Base-by-base conservation (phyloP, 1,140 invertebrate species). In the Scaptomyza montana region DNA sequence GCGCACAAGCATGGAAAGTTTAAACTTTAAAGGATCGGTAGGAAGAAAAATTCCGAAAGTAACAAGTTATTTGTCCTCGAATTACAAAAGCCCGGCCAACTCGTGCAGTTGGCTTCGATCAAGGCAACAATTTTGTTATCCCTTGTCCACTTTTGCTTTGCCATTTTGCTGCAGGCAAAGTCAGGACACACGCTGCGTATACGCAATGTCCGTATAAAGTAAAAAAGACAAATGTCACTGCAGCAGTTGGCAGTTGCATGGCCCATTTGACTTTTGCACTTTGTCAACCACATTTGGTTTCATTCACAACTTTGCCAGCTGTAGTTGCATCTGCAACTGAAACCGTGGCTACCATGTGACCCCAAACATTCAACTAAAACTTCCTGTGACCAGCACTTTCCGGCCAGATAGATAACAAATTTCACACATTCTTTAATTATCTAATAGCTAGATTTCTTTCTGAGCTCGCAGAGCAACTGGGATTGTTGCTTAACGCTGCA, bases 331-430 rank as follows among this genome's bases (percentile, higher is more conserved):
- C 8, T 49, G n/a, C 4, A 70, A 53, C 36, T 57, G 30, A 9
- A 51, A 49, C 25, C 53, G n/a, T 53, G 21, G n/a, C 7, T 63
- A 10, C 45, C 9, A 41, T 25, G 16, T 19, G 19, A 16, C 49
- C 30, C 10, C n/a, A 54, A 30, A 61, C 66, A 74, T 74, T 69
- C 63, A 74, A 74, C 63, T 63, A 63, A 62, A 74, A 74, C 51
- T 63, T 69, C 69, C 57, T 41, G 60, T 8, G 33, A 36, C 10
- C 8, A 9, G 6, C 59, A 61, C 30, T 50, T 33, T n/a, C n/a
- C 12, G 21, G 13, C 47, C 47, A 41, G n/a, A 39, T 53, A 62
- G 45, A 57, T 49, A 30, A 57, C 41, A 69, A 63, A 56, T 51
- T 63, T 53, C 1, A 0, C 33, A 19, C 49, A 19, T 63, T 19